Evolutionary conservation across 2,888 invertebrate species (phyloP).

Genomic region (Hypolimnas misippus): DNA sequence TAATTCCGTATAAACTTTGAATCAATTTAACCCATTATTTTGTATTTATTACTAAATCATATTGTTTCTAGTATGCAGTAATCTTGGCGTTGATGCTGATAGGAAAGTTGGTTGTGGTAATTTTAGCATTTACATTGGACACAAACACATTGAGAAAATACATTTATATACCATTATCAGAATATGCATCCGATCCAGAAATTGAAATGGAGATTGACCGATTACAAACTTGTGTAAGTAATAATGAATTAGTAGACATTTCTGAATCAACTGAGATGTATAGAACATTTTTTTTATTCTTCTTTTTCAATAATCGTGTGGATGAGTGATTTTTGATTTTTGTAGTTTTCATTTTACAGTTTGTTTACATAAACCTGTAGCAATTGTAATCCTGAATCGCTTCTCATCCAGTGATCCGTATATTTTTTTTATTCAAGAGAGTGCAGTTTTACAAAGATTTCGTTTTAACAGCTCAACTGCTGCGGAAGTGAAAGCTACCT

Average conservation of each 20-base stretch:
- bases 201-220: constrained; percentile 65
- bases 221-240: constrained; percentile 64
- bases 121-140: constrained; percentile 64
- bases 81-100: constrained; percentile 63
- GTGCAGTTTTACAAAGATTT: neutral
- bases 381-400: too few species aligned
- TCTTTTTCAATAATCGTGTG: too few species aligned
- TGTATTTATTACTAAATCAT: too few species aligned
- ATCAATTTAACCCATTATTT: too few species aligned
- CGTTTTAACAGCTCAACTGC: constrained; percentile 62
- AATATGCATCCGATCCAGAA: constrained; percentile 62
- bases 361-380: too few species aligned
- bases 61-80: constrained; percentile 73
- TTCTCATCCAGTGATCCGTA: too few species aligned
- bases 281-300: too few species aligned
- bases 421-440: neutral
- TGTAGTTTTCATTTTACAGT: too few species aligned
- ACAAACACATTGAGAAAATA: constrained; percentile 51
- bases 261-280: too few species aligned
- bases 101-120: constrained; percentile 64
- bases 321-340: too few species aligned
- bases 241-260: too few species aligned
- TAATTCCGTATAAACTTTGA: too few species aligned
- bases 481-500: constrained; percentile 66
- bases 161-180: constrained; percentile 60